Conservation (phyloP, 2,888 invertebrate genomes). For the Limulus polyphemus region DNA sequence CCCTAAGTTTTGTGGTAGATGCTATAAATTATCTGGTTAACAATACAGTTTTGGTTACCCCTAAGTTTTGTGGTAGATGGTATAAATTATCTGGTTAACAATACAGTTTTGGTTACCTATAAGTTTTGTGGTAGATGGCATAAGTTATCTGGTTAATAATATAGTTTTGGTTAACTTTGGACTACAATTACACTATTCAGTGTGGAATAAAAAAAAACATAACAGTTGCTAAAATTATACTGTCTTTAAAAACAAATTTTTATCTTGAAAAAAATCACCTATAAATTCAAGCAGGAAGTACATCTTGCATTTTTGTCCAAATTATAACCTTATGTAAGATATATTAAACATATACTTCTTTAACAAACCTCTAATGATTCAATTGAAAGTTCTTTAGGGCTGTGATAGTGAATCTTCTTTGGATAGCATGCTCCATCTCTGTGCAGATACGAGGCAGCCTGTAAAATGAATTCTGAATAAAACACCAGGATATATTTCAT, state of each 20-base stretch:
- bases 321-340: no score
- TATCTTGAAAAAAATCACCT: background rate
- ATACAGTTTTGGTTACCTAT: no score
- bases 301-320: no score
- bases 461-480: slow-evolving; percentile 5
- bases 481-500: background rate
- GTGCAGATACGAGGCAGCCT: slow-evolving; percentile 62
- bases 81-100: background rate
- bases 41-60: no score
- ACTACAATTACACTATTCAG: background rate
- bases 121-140: no score
- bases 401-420: slow-evolving; percentile 67
- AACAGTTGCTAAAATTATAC: no score
- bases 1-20: background rate
- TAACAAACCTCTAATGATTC: slow-evolving; percentile 69
- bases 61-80: no score
- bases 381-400: slow-evolving; percentile 66
- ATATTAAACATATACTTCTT: background rate
- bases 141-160: slow-evolving; percentile 1
- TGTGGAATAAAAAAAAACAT: no score
- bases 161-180: background rate
- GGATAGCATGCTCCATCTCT: slow-evolving; percentile 74
- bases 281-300: no score
- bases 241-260: no score
- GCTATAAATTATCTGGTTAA: background rate